Evolutionary conservation across 2,888 invertebrate genomes (phyloP), one percentile per base, ranked within the genome.

Genomic region (Sisyra terminalis): DNA sequence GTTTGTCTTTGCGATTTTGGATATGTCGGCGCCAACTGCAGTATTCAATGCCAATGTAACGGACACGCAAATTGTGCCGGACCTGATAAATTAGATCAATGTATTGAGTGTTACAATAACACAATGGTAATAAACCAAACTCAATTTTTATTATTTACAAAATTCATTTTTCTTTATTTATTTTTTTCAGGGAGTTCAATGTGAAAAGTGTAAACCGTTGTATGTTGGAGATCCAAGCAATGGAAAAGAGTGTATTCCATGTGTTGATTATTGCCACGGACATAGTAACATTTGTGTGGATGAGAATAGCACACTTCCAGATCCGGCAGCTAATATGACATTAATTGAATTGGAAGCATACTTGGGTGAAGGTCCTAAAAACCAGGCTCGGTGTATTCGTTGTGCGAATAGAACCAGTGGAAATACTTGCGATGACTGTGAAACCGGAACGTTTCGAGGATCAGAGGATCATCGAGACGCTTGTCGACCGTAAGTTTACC

Each of bases 11-110:
- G 94, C 58, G 81, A 89, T 65, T 94, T 96, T 65, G 93, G 93
- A 44, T 94, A 86, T 61, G 90, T 94, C 16, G 93, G 94, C 42
- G 78, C 81, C 50, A 90, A 92, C 66, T 96, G 94, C 60, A 86
- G 86, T 51, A 86, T 86, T 47, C 86, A 89, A 61, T 94, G 94
- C 59, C 80, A 87, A 58, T 96, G 94, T 60, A 92, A 94, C 59
- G 90, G 90, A 0, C 92, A 94, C 64, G 84, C 92, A 44, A 75
- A 92, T 58, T 96, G 94, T 59, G 79, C 76, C 53, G 87, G 89
- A 1, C 87, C 87, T 6, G 84, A 87, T 56, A 78, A 80, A 53
- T 69, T 88, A 46, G 81, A 85, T 55, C 70, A 73, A 46, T 94
- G 94, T 57, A 64, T 79, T 30, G 69, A 81, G 58, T 94, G 94